Evolutionary conservation across 2,113 vertebrate species (phyloP).

Genomic region (Oncorhynchus tshawytscha): DNA sequence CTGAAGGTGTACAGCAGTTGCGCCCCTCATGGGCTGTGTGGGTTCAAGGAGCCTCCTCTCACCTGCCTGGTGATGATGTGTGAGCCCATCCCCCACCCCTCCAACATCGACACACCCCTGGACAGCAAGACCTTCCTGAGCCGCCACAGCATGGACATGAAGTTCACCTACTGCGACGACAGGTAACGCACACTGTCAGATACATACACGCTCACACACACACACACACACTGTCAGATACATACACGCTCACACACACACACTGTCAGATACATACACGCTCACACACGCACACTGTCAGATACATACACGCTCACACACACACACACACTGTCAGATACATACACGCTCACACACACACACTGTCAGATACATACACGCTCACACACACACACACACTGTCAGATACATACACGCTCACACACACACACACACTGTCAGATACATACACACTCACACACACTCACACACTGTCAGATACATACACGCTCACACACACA

Average conservation of each 20-base stretch:
- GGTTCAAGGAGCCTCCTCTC: constrained; percentile 88
- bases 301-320: no score
- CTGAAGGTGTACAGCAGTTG: constrained; percentile 86
- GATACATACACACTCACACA: no score
- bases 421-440: no score
- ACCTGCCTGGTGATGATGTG: constrained; percentile 95
- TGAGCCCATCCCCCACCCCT: constrained; percentile 92
- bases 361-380: neutral
- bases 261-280: constrained; percentile 19
- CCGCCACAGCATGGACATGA: constrained; percentile 99
- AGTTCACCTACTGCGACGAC: constrained; percentile 97
- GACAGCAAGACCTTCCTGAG: constrained; percentile 97
- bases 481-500: no score
- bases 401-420: no score
- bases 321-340: no score
- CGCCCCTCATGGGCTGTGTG: constrained; percentile 79
- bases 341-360: neutral
- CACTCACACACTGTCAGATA: no score
- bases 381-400: neutral
- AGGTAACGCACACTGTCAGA: constrained; percentile 69
- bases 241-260: constrained; percentile 20
- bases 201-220: neutral
- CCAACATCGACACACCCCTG: constrained; percentile 93
- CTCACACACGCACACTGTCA: constrained; percentile 10
- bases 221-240: constrained; percentile 18